phyloP scores from a whole-genome alignment of 2,797 vertebrate species.

The Sternotherus odoratus region DNA sequence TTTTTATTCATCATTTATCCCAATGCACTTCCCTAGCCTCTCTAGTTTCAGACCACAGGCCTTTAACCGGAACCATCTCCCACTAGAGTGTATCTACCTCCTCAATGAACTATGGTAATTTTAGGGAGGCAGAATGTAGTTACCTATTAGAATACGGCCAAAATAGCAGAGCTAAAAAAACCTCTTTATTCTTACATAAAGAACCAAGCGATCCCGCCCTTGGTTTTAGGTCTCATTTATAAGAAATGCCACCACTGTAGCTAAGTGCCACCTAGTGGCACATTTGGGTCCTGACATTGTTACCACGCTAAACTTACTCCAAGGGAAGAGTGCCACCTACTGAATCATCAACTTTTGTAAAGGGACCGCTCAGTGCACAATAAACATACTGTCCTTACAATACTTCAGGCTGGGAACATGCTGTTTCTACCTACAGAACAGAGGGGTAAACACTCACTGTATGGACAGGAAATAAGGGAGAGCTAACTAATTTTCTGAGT shows the following conservation, averaged over 20 bases:
- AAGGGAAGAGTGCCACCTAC: neutral
- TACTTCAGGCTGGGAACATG: neutral
- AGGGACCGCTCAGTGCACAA: neutral
- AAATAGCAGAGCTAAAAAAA: neutral
- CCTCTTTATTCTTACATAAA: neutral
- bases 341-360: neutral
- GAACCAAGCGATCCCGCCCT: neutral
- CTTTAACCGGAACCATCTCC: neutral
- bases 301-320: neutral
- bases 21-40: neutral
- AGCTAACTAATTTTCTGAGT: neutral
- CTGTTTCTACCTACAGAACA: neutral
- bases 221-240: neutral
- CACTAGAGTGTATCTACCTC: neutral
- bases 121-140: neutral
- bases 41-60: neutral
- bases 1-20: neutral
- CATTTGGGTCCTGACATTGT: neutral
- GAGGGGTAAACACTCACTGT: neutral
- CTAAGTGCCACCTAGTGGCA: neutral
- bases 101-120: neutral
- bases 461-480: neutral
- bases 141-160: neutral
- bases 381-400: neutral
- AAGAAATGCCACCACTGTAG: neutral